Evolutionary conservation across 2,888 invertebrate species (phyloP).

Genomic region (Tuberolachnus salignus): DNA sequence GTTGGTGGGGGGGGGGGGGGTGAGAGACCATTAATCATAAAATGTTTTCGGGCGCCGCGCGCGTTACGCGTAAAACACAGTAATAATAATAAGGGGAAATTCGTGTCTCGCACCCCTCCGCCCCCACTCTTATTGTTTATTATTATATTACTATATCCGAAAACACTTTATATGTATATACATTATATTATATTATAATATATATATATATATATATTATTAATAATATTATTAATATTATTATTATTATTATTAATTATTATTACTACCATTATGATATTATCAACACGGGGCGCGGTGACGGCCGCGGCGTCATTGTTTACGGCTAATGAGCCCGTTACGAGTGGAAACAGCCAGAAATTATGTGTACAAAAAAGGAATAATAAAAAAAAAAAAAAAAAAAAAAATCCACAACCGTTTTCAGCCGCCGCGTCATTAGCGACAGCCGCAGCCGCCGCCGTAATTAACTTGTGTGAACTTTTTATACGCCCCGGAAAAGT

Average conservation of each 20-base stretch:
- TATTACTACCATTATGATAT: background rate
- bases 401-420: slow-evolving; percentile 7
- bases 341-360: slow-evolving; percentile 21
- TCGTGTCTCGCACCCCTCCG: slow-evolving; percentile 1
- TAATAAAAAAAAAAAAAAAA: background rate
- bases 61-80: slow-evolving; percentile 31
- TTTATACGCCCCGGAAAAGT: slow-evolving; percentile 16
- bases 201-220: no score
- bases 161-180: background rate
- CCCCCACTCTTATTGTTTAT: slow-evolving; percentile 25
- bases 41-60: slow-evolving; percentile 22
- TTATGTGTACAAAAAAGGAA: no score
- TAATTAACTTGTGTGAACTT: slow-evolving; percentile 26
- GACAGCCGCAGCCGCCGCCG: background rate
- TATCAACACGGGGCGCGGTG: slow-evolving; percentile 2
- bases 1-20: background rate
- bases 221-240: background rate
- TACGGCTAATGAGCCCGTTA: slow-evolving; percentile 28
- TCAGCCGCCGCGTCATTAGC: slow-evolving; percentile 20
- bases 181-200: background rate
- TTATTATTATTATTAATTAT: background rate
- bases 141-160: background rate
- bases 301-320: slow-evolving; percentile 13
- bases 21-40: slow-evolving; percentile 32
- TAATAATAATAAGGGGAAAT: slow-evolving; percentile 29